These are phyloP conservation scores for Anastrepha ludens DNA, from an alignment of 1,140 invertebrate genomes.

Conservation along the genomic window DNA sequence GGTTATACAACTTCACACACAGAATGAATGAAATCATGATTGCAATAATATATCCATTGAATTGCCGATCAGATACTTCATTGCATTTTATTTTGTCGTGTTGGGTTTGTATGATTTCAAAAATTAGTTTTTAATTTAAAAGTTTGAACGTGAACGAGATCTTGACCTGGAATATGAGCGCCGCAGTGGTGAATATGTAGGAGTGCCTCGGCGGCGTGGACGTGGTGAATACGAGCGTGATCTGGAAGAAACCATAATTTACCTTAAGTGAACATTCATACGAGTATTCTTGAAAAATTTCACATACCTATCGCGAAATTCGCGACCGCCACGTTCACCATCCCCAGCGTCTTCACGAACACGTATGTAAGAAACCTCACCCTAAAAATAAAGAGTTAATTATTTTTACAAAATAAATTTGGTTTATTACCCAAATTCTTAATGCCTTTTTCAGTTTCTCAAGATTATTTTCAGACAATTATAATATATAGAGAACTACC, in stretches of 20 bases:
- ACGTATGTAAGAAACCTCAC: conserved; percentile 95
- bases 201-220: conserved; percentile 83
- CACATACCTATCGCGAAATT: conserved; percentile 73
- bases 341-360: conserved; percentile 94
- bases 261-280: background rate
- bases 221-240: conserved; percentile 85
- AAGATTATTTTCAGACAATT: too few relatives aligned
- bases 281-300: conserved; percentile 42
- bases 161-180: conserved; percentile 88
- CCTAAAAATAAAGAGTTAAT: conserved; percentile 83
- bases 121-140: conserved; percentile 69
- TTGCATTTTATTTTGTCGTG: background rate
- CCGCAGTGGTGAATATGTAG: conserved; percentile 88
- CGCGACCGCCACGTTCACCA: conserved; percentile 73
- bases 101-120: conserved; percentile 16
- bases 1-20: too few relatives aligned
- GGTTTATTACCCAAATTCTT: conserved; percentile 98
- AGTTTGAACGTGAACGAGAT: conserved; percentile 75
- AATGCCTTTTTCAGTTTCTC: conserved; percentile 74
- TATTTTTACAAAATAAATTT: conserved; percentile 94
- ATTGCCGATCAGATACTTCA: background rate
- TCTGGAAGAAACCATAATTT: conserved; percentile 64
- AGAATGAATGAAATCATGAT: background rate
- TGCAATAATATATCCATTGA: background rate
- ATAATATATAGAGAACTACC: too few relatives aligned